Percentiles rank a stretch among this genome's conserved stretches.
phyloP scores from a whole-genome alignment of 37 sponge, comb jelly and placozoan genomes.

The Chondrosia reniformis region DNA sequence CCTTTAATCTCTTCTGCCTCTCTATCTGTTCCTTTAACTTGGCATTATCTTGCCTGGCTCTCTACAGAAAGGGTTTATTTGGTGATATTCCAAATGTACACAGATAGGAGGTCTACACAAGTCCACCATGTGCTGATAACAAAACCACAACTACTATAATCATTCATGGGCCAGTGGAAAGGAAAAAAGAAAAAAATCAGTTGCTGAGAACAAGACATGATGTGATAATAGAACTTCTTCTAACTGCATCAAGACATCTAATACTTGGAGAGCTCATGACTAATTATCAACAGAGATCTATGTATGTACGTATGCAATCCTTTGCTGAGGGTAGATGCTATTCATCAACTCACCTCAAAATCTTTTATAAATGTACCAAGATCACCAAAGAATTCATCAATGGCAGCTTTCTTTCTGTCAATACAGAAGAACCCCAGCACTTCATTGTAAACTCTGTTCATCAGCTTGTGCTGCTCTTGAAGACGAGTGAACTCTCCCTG shows the following conservation, averaged over 20 bases:
- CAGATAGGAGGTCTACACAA: too few relatives aligned
- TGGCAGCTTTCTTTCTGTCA: conserved; percentile 78
- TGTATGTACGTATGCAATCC: not conserved
- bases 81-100: too few relatives aligned
- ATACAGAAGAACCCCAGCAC: conserved; percentile 49
- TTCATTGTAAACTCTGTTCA: conserved; percentile 74
- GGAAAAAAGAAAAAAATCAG: too few relatives aligned
- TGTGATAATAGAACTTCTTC: too few relatives aligned
- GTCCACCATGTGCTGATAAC: too few relatives aligned
- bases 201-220: too few relatives aligned
- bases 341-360: conserved; percentile 75
- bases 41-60: conserved; percentile 71
- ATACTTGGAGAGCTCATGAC: too few relatives aligned
- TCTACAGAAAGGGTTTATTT: conserved; percentile 38
- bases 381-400: conserved; percentile 97
- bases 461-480: conserved; percentile 51
- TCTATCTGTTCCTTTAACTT: conserved; percentile 85
- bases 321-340: not conserved
- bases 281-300: not conserved
- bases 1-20: conserved; percentile 66
- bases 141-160: too few relatives aligned
- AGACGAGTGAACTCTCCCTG: conserved; percentile 54
- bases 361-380: conserved; percentile 71
- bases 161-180: too few relatives aligned
- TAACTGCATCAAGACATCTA: too few relatives aligned